phyloP scores from a whole-genome alignment of 2,888 invertebrate genomes.

The Pycnomerus fuliginosus region DNA sequence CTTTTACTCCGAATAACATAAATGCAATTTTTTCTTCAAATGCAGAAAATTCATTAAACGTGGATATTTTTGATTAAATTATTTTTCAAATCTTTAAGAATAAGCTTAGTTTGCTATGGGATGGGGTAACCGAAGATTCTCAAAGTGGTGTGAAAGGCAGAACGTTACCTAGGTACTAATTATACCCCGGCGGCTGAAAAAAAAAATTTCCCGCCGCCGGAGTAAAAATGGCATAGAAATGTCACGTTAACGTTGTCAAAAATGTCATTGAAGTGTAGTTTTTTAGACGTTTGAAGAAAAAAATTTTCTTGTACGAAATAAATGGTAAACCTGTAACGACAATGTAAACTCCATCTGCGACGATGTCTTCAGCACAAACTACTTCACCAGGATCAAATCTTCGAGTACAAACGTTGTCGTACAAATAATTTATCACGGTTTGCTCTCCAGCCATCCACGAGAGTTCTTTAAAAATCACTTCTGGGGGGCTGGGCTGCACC shows the following conservation, averaged over 20 bases:
- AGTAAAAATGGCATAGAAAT: too few relatives aligned
- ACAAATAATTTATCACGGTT: constrained; percentile 10
- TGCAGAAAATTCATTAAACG: too few relatives aligned
- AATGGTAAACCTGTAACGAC: constrained; percentile 48
- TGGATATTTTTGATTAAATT: too few relatives aligned
- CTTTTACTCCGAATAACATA: too few relatives aligned
- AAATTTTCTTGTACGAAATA: too few relatives aligned
- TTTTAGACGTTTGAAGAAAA: too few relatives aligned
- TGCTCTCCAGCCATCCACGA: constrained; percentile 32
- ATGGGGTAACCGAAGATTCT: not conserved
- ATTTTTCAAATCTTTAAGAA: too few relatives aligned
- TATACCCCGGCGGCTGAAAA: not conserved
- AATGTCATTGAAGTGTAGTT: too few relatives aligned
- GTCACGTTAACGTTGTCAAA: too few relatives aligned
- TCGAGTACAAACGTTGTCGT: constrained; percentile 22
- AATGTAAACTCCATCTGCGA: constrained; percentile 50
- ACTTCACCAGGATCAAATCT: constrained; percentile 29
- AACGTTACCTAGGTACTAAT: not conserved
- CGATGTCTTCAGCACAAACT: constrained; percentile 40
- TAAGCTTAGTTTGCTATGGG: too few relatives aligned
- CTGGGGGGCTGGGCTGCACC: constrained; percentile 56
- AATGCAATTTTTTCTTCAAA: too few relatives aligned
- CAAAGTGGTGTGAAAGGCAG: not conserved
- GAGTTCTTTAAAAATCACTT: constrained; percentile 45
- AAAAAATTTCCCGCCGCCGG: too few relatives aligned